Conservation (phyloP, 2,113 vertebrate genomes). For the Onychorhynchus coronatus region DNA sequence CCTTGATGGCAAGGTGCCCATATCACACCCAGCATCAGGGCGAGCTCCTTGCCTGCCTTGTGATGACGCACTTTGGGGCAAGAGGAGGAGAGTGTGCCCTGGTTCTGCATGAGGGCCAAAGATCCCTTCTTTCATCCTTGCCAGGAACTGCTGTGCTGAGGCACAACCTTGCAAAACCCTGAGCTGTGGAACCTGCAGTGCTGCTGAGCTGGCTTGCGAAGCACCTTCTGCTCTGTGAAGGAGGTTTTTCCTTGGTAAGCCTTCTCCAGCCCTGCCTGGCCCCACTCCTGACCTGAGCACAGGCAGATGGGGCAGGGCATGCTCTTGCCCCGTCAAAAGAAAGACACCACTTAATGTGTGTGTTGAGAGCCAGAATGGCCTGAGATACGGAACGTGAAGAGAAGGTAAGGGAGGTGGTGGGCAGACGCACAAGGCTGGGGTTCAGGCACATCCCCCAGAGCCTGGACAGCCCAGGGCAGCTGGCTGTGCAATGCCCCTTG, state of each 20-base stretch:
- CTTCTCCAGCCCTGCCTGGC: background rate
- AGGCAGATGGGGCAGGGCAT: background rate
- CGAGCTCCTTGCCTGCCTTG: fast-evolving
- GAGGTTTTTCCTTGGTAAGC: background rate
- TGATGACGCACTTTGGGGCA: background rate
- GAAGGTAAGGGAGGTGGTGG: background rate
- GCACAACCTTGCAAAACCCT: background rate
- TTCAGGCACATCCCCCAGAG: fast-evolving
- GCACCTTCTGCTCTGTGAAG: fast-evolving
- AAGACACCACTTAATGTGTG: fast-evolving
- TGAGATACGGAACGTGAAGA: background rate
- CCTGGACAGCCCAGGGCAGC: background rate
- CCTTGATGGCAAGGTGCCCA: background rate
- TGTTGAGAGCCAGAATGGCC: background rate
- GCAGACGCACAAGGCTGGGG: background rate
- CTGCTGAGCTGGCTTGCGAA: background rate
- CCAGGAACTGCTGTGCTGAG: background rate
- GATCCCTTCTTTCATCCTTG: background rate
- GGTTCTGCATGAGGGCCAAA: background rate
- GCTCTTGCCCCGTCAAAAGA: background rate
- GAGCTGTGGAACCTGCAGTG: fast-evolving
- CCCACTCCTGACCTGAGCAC: background rate
- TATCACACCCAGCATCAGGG: background rate
- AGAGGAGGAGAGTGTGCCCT: background rate
- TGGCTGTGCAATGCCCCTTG: background rate